Evolutionary conservation across 2,797 vertebrate species (phyloP), one percentile per base, ranked within the genome.

Genomic region (Mus caroli): DNA sequence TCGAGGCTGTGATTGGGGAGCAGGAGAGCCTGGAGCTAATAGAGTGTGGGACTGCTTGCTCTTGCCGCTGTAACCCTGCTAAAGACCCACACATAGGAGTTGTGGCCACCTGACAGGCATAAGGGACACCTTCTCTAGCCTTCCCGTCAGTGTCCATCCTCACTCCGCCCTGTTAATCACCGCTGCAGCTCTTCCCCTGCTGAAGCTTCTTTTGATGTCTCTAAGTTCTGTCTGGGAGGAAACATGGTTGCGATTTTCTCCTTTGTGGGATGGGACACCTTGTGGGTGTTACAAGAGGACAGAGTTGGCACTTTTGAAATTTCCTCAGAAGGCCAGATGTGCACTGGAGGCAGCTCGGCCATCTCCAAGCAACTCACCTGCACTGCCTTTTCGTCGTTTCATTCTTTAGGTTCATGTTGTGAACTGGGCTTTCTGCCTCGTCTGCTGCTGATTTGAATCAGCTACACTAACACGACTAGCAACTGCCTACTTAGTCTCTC

Each of bases 361-460:
- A 8, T 24, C 31, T 31, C 58, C 15, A 19, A 75, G 24, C 43
- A 86, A 8, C 58, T 85, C 58, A 58, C 14, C 22, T 37, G 12
- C 11, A 77, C 28, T 62, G 4, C 19, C 67, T 56, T 62, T 46
- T 64, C 40, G 56, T 40, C 37, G 31, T 52, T 90, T 77, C 8
- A 69, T 88, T 88, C 37, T 92, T 92, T 85, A 85, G 64, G 34
- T 79, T 60, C 83, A 3, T n/a, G 15, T 28, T 92, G 58, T 69
- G n/a, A 58, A 34, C 78, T 80, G 8, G 20, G 43, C 88, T 69
- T 89, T 89, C 54, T 62, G 69, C 10, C 17, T 83, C 17, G 89
- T 91, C 40, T 91, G 62, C 54, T 34, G 15, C 56, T 91, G 40
- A 22, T 75, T 82, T 52, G 67, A 56, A 62, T 50, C 71, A 88